Conservation (phyloP, 2,888 invertebrate species). For the Stegana nigrithorax region DNA sequence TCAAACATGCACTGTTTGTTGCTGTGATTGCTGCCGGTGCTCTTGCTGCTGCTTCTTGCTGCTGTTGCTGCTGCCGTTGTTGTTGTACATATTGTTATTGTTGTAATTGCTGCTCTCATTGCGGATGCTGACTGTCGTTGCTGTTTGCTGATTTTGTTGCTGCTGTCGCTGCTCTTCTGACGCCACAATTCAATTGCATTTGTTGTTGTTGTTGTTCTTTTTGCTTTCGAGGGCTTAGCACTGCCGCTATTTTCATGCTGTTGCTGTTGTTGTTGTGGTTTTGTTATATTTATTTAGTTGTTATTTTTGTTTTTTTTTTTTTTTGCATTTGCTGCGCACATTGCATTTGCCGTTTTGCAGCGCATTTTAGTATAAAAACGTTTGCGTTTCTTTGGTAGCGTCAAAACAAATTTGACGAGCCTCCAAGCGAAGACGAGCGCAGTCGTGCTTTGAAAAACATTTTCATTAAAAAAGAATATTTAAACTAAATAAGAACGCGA, state of each 20-base stretch:
- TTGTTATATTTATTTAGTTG: too few relatives aligned
- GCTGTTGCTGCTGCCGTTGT: slow-evolving; percentile 10
- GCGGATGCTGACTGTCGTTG: slow-evolving; percentile 14
- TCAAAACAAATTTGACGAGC: slow-evolving; percentile 63
- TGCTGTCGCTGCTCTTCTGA: slow-evolving; percentile 18
- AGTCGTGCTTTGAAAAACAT: too few relatives aligned
- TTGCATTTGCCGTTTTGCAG: too few relatives aligned
- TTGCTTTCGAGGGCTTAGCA: slow-evolving; percentile 34
- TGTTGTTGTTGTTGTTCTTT: slow-evolving; percentile 37
- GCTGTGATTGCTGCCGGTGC: slow-evolving; percentile 16
- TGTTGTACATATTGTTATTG: slow-evolving; percentile 7
- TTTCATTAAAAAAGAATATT: slow-evolving; percentile 9
- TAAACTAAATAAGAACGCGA: slow-evolving; percentile 42
- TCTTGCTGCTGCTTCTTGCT: background rate
- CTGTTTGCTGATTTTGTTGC: slow-evolving; percentile 18
- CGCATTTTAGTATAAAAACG: slow-evolving; percentile 64
- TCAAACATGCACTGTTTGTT: slow-evolving; percentile 21
- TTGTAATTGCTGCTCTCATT: slow-evolving; percentile 14
- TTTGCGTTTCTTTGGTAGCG: slow-evolving; percentile 43
- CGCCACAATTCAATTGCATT: slow-evolving; percentile 17
- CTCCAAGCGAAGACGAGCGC: slow-evolving; percentile 57
- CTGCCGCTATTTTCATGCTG: slow-evolving; percentile 36
- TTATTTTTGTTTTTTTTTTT: slow-evolving; percentile 20
- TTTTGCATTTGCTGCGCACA: slow-evolving; percentile 33
- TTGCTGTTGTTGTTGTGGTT: slow-evolving; percentile 35